phyloP scores from a whole-genome alignment of 2,888 invertebrate genomes.

The Argyresthia goedartella region DNA sequence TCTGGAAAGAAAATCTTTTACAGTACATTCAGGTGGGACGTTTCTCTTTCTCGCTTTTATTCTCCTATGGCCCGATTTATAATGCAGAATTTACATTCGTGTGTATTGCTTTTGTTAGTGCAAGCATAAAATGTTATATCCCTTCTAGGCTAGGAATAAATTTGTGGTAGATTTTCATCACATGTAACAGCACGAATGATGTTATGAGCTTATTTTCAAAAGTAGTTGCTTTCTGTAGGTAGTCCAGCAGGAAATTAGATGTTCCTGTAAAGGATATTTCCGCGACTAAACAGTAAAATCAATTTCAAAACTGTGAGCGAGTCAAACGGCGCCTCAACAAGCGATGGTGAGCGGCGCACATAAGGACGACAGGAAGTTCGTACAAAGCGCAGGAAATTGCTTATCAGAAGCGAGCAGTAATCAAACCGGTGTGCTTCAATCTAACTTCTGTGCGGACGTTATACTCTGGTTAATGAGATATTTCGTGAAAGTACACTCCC shows the following conservation, averaged over 20 bases:
- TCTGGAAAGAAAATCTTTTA: background rate
- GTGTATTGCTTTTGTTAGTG: background rate
- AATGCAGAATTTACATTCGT: too few species aligned
- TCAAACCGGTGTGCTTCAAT: conserved; percentile 40
- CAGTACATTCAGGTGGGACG: background rate
- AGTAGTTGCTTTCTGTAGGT: too few species aligned
- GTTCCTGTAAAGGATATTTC: background rate
- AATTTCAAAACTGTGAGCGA: conserved; percentile 25
- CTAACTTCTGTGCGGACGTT: conserved; percentile 45
- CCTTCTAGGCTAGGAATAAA: background rate
- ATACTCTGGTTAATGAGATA: conserved; percentile 45
- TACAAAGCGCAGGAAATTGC: conserved; percentile 66
- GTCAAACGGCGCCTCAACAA: conserved; percentile 1
- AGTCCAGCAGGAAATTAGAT: conserved; percentile 6
- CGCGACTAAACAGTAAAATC: conserved; percentile 31
- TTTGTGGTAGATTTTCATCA: too few species aligned
- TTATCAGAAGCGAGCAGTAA: conserved; percentile 55
- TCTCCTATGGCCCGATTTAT: too few species aligned
- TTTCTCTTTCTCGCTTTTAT: background rate
- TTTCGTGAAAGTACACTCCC: conserved; percentile 29
- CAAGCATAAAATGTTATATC: background rate
- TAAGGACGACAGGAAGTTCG: conserved; percentile 31
- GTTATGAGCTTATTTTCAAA: background rate
- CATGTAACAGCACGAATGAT: too few species aligned
- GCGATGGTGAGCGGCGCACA: conserved; percentile 2